Conservation (phyloP, 2,797 vertebrate species). For the Onychomys arenicola region DNA sequence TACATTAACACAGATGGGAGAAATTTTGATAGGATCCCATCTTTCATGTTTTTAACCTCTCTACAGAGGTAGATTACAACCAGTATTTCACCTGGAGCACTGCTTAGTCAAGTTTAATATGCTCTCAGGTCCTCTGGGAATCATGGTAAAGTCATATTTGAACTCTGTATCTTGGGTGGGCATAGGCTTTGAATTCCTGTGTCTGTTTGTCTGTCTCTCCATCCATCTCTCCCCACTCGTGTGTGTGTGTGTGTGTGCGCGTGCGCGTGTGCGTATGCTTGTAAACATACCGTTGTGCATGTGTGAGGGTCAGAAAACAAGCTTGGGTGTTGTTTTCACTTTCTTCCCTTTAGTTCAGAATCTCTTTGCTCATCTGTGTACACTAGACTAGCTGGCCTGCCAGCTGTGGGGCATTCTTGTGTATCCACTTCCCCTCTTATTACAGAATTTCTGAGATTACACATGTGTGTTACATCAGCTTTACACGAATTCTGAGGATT, state of each 20-base stretch:
- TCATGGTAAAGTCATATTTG: not conserved
- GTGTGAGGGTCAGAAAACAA: not conserved
- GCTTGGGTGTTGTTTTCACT: not conserved
- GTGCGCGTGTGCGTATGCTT: no score
- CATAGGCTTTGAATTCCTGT: not conserved
- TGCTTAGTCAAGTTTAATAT: not conserved
- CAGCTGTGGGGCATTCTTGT: not conserved
- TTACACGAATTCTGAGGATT: not conserved
- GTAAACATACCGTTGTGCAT: not conserved
- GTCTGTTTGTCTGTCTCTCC: not conserved
- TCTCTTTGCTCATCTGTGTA: not conserved
- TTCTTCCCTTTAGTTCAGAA: not conserved
- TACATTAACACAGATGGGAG: not conserved
- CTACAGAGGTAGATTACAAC: not conserved
- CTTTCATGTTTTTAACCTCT: conserved; percentile 18
- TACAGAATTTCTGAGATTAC: not conserved
- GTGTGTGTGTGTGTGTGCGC: not conserved
- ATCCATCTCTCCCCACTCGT: not conserved
- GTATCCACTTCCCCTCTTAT: not conserved
- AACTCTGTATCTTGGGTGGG: not conserved
- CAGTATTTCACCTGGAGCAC: not conserved
- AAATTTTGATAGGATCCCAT: not conserved
- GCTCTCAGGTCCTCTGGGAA: not conserved
- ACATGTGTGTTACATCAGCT: not conserved
- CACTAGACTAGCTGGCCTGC: not conserved